Conservation (phyloP, 2,888 invertebrate genomes). For the Aleiodes alternator region DNA sequence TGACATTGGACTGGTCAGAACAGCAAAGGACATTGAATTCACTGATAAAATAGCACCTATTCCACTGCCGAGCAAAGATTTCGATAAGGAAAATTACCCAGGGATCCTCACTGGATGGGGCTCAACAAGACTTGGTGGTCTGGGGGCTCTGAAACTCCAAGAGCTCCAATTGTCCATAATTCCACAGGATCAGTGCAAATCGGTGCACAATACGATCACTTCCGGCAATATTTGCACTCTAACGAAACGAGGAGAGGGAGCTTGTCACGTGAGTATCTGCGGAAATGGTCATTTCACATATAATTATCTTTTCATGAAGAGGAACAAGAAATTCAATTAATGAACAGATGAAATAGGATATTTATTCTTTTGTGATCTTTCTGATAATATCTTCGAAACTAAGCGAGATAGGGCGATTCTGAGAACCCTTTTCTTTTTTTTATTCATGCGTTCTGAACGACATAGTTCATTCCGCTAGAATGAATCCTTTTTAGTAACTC, state of each 20-base stretch:
- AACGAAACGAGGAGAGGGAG: slow-evolving; percentile 67
- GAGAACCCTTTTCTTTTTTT: too few relatives aligned
- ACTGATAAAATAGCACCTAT: slow-evolving; percentile 73
- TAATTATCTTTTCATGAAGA: too few relatives aligned
- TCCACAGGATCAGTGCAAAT: slow-evolving; percentile 52
- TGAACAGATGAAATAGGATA: too few relatives aligned
- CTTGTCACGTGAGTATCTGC: slow-evolving; percentile 65
- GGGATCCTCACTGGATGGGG: slow-evolving; percentile 77
- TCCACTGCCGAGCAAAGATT: slow-evolving; percentile 71
- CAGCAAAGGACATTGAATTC: slow-evolving; percentile 71
- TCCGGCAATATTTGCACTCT: slow-evolving; percentile 65
- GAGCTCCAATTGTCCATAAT: slow-evolving; percentile 55
- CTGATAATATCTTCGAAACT: too few relatives aligned
- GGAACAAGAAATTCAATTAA: too few relatives aligned
- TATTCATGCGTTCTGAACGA: too few relatives aligned
- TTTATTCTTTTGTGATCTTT: too few relatives aligned
- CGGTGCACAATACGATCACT: slow-evolving; percentile 46
- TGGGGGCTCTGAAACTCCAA: slow-evolving; percentile 60
- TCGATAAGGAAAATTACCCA: slow-evolving; percentile 61
- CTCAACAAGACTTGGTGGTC: slow-evolving; percentile 61
- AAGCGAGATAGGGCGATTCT: too few relatives aligned
- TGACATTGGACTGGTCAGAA: slow-evolving; percentile 76
- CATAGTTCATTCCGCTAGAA: too few relatives aligned
- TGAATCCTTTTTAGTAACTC: too few relatives aligned
- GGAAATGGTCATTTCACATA: too few relatives aligned